These are phyloP conservation scores for Aphidius colemani DNA, from an alignment of 2,888 invertebrate species.

Conservation along the genomic window DNA sequence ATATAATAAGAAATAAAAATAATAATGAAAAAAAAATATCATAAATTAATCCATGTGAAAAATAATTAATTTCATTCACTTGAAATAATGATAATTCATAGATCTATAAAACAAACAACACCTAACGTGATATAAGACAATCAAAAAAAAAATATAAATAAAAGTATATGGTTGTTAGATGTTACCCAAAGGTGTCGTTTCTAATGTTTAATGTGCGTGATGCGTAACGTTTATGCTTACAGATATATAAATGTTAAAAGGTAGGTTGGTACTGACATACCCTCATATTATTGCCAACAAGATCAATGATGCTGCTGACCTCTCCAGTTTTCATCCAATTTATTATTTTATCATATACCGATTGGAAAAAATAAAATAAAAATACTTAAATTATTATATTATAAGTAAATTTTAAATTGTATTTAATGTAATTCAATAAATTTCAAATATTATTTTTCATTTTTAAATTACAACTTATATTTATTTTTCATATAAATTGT, in stretches of 20 bases:
- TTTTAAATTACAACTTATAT: no score
- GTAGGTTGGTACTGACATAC: slow-evolving; percentile 59
- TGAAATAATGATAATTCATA: not conserved
- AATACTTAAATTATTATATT: no score
- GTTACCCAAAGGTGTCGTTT: slow-evolving; percentile 44
- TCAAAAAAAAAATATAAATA: slow-evolving; percentile 14
- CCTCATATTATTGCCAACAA: slow-evolving; percentile 42
- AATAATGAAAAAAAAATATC: no score
- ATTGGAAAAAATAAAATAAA: no score
- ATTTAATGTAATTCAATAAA: no score
- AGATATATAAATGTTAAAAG: slow-evolving; percentile 56
- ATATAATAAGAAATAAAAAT: no score
- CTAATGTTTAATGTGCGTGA: slow-evolving; percentile 56
- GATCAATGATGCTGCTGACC: slow-evolving; percentile 27
- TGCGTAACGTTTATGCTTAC: slow-evolving; percentile 37
- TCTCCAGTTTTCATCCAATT: slow-evolving; percentile 56
- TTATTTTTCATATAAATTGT: no score
- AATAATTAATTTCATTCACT: not conserved
- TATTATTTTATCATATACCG: slow-evolving; percentile 43
- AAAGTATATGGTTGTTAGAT: slow-evolving; percentile 12
- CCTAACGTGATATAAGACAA: slow-evolving; percentile 22
- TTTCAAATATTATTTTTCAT: no score
- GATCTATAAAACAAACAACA: slow-evolving; percentile 11
- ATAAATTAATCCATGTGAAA: not conserved
- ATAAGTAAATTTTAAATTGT: no score